Percentiles rank a stretch among this genome's conserved stretches.
Evolutionary conservation across 1,140 invertebrate genomes (phyloP).

Genomic region (Trachelipus rathkii): DNA sequence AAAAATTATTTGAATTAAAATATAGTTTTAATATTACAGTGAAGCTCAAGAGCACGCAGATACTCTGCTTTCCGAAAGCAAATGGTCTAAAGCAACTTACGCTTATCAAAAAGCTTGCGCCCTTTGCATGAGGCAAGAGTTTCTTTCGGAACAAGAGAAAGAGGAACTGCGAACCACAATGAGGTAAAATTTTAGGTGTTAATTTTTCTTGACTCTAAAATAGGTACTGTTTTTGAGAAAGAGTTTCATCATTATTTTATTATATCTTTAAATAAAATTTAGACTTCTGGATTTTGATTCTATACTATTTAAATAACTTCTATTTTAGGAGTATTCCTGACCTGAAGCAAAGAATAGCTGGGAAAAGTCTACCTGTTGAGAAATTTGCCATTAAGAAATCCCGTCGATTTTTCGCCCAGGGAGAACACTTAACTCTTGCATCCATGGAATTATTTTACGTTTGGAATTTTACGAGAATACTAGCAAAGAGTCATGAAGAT

Average conservation of each 20-base stretch:
- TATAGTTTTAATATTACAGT: conserved; percentile 51
- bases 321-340: conserved; percentile 67
- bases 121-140: conserved; percentile 60
- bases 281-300: too few species aligned
- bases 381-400: conserved; percentile 87
- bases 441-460: conserved; percentile 84
- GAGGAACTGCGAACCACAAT: conserved; percentile 45
- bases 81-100: conserved; percentile 88
- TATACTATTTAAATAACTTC: not conserved
- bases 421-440: conserved; percentile 69
- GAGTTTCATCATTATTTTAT: too few species aligned
- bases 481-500: conserved; percentile 66
- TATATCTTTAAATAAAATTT: too few species aligned
- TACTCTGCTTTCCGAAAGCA: conserved; percentile 68
- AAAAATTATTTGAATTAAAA: too few species aligned
- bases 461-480: conserved; percentile 87
- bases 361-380: conserved; percentile 93
- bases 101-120: conserved; percentile 81
- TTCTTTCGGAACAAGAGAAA: conserved; percentile 39
- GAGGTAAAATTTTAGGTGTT: conserved; percentile 51
- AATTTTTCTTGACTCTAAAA: too few species aligned
- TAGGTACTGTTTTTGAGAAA: too few species aligned
- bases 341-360: conserved; percentile 84
- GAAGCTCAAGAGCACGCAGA: conserved; percentile 68
- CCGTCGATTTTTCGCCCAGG: conserved; percentile 70